Conservation (phyloP, 2,113 vertebrate species). For the Zootoca vivipara region DNA sequence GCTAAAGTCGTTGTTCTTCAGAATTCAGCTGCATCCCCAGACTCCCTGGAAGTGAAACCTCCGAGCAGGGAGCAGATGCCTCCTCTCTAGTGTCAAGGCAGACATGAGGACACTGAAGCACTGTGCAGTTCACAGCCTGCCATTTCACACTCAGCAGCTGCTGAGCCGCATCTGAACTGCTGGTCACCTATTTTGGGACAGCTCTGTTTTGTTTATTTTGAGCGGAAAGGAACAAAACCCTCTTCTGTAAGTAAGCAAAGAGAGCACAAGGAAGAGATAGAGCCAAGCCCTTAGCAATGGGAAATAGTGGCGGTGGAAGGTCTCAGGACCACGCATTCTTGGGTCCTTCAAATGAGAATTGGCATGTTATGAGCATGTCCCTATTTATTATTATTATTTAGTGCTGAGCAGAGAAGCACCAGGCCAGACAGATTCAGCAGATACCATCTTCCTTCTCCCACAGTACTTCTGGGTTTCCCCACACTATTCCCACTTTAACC, state of each 20-base stretch:
- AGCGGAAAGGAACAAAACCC: not conserved
- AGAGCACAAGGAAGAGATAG: not conserved
- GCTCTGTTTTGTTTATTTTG: not conserved
- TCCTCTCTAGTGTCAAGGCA: no score
- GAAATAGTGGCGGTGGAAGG: no score
- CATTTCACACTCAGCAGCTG: not conserved
- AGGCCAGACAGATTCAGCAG: not conserved
- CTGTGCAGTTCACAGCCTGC: not conserved
- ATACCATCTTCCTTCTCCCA: not conserved
- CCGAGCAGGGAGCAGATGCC: not conserved
- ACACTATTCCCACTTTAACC: no score
- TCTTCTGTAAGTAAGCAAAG: no score
- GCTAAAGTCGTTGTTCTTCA: not conserved
- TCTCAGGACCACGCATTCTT: no score
- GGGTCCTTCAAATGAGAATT: not conserved
- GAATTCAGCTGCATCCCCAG: not conserved
- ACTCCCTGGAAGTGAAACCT: not conserved
- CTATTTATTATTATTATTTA: not conserved
- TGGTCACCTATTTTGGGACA: not conserved
- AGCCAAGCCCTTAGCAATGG: not conserved
- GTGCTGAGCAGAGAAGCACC: not conserved
- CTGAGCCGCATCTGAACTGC: not conserved
- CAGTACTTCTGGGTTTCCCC: not conserved
- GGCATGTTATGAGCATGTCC: not conserved
- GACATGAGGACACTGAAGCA: not conserved